These are phyloP conservation scores for Phrynocephalus forsythii DNA, from an alignment of 2,797 vertebrate species.

Conservation along the genomic window DNA sequence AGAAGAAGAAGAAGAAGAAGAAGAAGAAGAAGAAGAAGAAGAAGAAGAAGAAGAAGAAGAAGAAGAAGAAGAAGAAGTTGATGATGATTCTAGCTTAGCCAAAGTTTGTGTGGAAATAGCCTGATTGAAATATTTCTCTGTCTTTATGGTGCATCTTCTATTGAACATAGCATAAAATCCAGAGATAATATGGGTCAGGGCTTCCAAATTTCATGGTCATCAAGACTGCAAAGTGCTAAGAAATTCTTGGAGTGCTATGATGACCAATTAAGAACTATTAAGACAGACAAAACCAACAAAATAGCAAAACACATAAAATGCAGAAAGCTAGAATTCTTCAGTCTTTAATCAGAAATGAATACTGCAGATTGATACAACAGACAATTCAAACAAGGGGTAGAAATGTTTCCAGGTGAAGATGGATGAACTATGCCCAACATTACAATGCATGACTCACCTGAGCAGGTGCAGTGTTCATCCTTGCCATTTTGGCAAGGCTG, in stretches of 20 bases:
- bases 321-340: background rate
- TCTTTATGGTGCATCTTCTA: constrained; percentile 6
- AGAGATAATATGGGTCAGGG: constrained; percentile 23
- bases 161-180: constrained; percentile 16
- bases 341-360: too few species aligned
- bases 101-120: background rate
- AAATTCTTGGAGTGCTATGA: too few species aligned
- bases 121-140: constrained; percentile 15
- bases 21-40: too few species aligned
- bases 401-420: background rate
- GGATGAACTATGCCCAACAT: background rate
- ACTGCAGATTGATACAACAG: too few species aligned
- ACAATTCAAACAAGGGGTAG: background rate
- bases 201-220: background rate
- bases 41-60: too few species aligned
- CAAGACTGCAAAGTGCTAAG: too few species aligned
- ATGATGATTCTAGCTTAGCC: background rate
- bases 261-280: background rate
- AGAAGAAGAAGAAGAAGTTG: too few species aligned
- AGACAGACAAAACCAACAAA: background rate
- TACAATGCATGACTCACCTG: background rate
- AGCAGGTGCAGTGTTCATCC: background rate
- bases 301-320: too few species aligned
- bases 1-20: too few species aligned
- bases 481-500: background rate